These are phyloP conservation scores for Tragulus kanchil DNA, from an alignment of 2,113 vertebrate genomes.

Conservation along the genomic window DNA sequence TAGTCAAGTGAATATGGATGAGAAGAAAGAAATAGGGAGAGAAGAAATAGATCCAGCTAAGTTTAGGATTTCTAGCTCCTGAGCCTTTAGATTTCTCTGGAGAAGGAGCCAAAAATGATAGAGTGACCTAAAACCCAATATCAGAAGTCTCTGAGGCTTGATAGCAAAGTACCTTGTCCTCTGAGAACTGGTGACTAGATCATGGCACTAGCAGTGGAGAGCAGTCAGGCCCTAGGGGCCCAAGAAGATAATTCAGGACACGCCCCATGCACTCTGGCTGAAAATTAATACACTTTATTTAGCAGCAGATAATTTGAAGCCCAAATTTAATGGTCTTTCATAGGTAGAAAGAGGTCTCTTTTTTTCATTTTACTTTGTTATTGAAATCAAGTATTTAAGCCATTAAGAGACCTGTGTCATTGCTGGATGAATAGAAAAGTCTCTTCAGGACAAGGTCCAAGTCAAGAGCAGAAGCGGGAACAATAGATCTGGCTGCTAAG, in stretches of 20 bases:
- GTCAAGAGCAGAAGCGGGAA: background rate
- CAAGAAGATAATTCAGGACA: background rate
- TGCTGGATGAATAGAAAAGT: background rate
- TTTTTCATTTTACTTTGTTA: background rate
- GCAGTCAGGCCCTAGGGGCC: background rate
- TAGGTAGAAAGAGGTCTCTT: background rate
- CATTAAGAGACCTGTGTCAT: background rate
- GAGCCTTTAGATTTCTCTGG: background rate
- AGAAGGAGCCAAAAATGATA: background rate
- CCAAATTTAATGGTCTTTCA: background rate
- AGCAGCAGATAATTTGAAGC: slow-evolving; percentile 23
- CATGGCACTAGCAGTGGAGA: background rate
- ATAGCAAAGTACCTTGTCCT: background rate
- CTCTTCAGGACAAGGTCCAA: background rate
- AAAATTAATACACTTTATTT: slow-evolving; percentile 57
- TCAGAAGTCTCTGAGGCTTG: background rate
- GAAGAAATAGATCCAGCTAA: background rate
- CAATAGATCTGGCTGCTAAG: background rate
- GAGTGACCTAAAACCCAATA: background rate
- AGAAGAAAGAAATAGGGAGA: background rate
- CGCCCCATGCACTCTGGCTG: background rate
- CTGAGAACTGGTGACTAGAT: background rate
- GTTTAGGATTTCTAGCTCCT: background rate
- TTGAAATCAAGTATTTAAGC: background rate
- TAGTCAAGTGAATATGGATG: background rate